Percentiles rank a stretch among this genome's conserved stretches.
Conservation (phyloP, 1,140 invertebrate species). For the Babylonia areolata region DNA sequence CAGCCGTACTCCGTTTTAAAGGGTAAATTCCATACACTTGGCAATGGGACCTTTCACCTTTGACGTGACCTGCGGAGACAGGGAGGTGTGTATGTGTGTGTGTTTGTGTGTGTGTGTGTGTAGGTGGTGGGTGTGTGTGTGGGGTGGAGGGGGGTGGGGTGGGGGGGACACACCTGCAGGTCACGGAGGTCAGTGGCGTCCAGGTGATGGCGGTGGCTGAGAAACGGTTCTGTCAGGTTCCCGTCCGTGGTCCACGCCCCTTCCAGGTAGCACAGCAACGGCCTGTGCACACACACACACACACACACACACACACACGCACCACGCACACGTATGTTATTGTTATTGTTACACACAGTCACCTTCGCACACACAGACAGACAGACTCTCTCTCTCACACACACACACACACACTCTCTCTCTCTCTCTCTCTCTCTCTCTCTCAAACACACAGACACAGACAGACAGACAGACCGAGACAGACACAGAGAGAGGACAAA, state of each 20-base stretch:
- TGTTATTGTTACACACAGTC: background rate
- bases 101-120: background rate
- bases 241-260: conserved; percentile 48
- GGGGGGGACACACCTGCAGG: conserved; percentile 43
- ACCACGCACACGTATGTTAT: background rate
- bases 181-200: conserved; percentile 58
- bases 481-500: background rate
- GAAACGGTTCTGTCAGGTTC: conserved; percentile 59
- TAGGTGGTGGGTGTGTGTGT: background rate
- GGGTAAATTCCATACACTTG: no score
- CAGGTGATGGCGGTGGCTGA: conserved; percentile 61
- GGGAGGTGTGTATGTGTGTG: background rate
- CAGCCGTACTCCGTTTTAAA: no score
- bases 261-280: conserved; percentile 48
- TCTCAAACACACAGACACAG: background rate
- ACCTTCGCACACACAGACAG: background rate
- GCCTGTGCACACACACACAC: conserved; percentile 51
- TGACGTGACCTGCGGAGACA: no score
- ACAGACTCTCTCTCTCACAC: background rate
- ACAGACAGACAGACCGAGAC: background rate
- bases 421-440: background rate
- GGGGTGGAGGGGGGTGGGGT: background rate
- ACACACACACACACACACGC: background rate
- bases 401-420: background rate
- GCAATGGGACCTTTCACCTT: no score